Base-by-base conservation (phyloP, 2,888 invertebrate species). In the Epicampocera succincta region DNA sequence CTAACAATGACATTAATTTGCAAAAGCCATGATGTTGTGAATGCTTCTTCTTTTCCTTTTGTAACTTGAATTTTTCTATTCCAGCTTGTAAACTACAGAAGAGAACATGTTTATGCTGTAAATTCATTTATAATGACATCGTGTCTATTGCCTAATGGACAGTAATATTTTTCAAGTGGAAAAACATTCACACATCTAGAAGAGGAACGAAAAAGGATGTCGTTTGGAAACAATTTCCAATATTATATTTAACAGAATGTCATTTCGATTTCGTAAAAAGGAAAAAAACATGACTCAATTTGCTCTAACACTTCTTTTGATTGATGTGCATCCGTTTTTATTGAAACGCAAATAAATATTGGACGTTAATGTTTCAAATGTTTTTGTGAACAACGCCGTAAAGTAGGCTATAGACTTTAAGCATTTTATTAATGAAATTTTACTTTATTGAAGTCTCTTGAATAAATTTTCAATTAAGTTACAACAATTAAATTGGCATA, bases 1-100 rank as follows among this genome's bases (percentile, higher is more conserved):
- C 75, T 61, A 66, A 80, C 80, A 80, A 80, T 72, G 80, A 76
- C 75, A 80, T 75, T 80, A 80, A 71, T 76, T 80, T 71, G 75
- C 71, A 56, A 80, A 72, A 50, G 65, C 17, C 52, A 65, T 48
- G 48, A 78, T 78, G 56, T 48, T 54, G 11, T 52, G 33, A 19
- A 48, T 56, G 25, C 15, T 17, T n/a, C n/a, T 54, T 29, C 40
- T 78, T 42, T 60, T 72, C 40, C 50, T 19, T 56, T 48, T 5
- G 6, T 50, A 15, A 29, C 25, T 42, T 40, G 29, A 17, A 25
- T 17, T 60, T 60, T 54, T 44, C 54, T 54, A 21, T 63, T 15
- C 19, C 46, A 61, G 52, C 8, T 33, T 33, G 3, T 33, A 42
- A 40, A 13, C 12, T 56, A 3, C 13, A 21, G 15, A 25, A 13